Base-by-base conservation (phyloP, 2,797 vertebrate genomes). In the Sparidentex hasta region DNA sequence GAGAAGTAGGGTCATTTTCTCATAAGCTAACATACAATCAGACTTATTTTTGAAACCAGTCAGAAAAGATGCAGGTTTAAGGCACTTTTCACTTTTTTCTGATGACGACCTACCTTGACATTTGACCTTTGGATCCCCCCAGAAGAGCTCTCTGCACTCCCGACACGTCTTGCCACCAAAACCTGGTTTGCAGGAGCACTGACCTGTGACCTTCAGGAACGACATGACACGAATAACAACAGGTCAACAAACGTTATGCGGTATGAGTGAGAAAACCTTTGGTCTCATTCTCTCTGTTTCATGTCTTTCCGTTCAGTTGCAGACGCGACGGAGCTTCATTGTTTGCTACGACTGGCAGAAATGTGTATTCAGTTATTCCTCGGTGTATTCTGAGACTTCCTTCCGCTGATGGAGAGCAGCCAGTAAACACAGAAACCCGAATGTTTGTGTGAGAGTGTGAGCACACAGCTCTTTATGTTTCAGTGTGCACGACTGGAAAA, bases 71-170 rank as follows among this genome's bases (percentile, higher is more conserved):
- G 27, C 27, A 27, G 27, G 27, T 27, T 27, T 27, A 27, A 33
- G 29, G 6, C 5, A 7, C 29, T 33, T 33, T 33, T 33, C 29
- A 33, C 11, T 44, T 14, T 44, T 44, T 44, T 44, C 13, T 23
- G 20, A 20, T 2, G 56, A 41, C 20, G 41, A 74, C 94, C 61
- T 87, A 99, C 98, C 97, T 52, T 87, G 89, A 92, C 98, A 99
- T 86, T 97, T 96, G 78, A 97, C 88, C 0, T 91, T 64, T 1
- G 98, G 98, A 86, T 98, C 90, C 0, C 98, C 98, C 98, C 98
- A 99, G 94, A 97, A 99, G 55, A 97, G 94, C 79, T 97, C 97
- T 86, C 96, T 96, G 92, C 98, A 99, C 87, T 99, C 97, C 5
- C 88, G 95, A 92, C 98, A 99, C 0, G 97, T 98, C 67, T 93